Base-by-base conservation (phyloP, 2,888 invertebrate species). In the Rhynchonema sp. region DNA sequence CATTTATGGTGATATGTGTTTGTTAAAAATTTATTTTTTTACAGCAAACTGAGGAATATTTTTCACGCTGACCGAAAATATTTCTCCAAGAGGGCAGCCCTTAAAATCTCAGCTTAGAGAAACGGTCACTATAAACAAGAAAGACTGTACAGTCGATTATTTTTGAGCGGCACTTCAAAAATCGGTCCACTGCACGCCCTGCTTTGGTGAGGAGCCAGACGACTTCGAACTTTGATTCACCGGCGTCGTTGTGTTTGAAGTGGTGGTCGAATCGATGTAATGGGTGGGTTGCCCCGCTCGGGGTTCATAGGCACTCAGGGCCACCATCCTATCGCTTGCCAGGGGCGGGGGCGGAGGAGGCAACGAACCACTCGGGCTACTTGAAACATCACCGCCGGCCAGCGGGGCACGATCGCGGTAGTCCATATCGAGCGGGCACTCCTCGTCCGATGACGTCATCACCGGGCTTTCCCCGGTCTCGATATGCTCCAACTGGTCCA, bases 331-430 rank as follows among this genome's bases (percentile, higher is more conserved):
- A 59, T 46, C 38, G n/a, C 63, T 58, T 52, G 62, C 63, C 23
- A 65, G 62, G 13, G 68, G 67, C 22, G 68, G 68, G 6, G 68
- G 67, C 1, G 65, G 66, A 56, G 65, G 63, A 0, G 62, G 64
- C 26, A 65, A 13, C 38, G 38, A 38, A 17, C 6, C 38, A 38
- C 9, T 17, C 38, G 38, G 17, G 17, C 38, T 38, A n/a, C n/a
- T n/a, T n/a, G n/a, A n/a, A n/a, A n/a, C n/a, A n/a, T n/a, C n/a
- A n/a, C n/a, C n/a, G n/a, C n/a, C n/a, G 38, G 38, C 38, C 9
- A 17, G 17, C 17, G 9, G 9, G 38, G 6, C 9, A 6, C 38
- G 6, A 13, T 17, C 9, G 17, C 9, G 6, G 38, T 38, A 6
- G 38, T 17, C 17, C 38, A 13, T 6, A 13, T 38, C 38, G 6